Percentiles rank a stretch among this genome's conserved stretches.
Conservation (phyloP, 2,888 invertebrate species). For the Drosophila differens region DNA sequence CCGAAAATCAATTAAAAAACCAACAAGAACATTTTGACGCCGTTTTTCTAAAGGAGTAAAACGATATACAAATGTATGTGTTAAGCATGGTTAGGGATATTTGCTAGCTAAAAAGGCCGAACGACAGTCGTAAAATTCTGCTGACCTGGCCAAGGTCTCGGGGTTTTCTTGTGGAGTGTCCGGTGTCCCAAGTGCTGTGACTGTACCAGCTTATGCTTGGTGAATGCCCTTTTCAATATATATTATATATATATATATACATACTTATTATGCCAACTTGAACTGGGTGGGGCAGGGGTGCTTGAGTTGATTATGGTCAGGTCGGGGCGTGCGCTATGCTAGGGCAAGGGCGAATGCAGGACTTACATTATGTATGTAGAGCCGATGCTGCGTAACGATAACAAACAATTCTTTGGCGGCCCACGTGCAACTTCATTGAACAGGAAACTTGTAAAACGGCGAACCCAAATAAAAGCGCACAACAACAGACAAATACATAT, state of each 20-base stretch:
- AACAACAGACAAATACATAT: constrained; percentile 13
- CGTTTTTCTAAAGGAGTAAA: background rate
- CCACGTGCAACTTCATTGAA: constrained; percentile 76
- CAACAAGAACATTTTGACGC: background rate
- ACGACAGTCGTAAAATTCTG: constrained; percentile 16
- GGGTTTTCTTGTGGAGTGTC: background rate
- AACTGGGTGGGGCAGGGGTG: background rate
- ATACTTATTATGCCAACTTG: constrained; percentile 19
- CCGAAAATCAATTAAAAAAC: background rate
- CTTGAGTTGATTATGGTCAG: constrained; percentile 3
- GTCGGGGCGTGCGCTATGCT: background rate
- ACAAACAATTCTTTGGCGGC: constrained; percentile 53
- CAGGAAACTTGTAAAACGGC: constrained; percentile 74
- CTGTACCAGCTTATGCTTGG: constrained; percentile 11
- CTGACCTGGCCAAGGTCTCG: constrained; percentile 28
- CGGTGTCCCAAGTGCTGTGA: background rate
- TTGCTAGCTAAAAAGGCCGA: background rate
- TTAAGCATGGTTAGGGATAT: background rate
- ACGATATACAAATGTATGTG: background rate
- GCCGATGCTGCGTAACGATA: constrained; percentile 60
- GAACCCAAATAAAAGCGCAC: constrained; percentile 17
- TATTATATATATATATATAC: constrained; percentile 29
- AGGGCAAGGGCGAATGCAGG: constrained; percentile 21
- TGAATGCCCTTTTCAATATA: constrained; percentile 25
- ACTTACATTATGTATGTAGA: constrained; percentile 54